Conservation (phyloP, 2,113 vertebrate species). For the Athene noctua region DNA sequence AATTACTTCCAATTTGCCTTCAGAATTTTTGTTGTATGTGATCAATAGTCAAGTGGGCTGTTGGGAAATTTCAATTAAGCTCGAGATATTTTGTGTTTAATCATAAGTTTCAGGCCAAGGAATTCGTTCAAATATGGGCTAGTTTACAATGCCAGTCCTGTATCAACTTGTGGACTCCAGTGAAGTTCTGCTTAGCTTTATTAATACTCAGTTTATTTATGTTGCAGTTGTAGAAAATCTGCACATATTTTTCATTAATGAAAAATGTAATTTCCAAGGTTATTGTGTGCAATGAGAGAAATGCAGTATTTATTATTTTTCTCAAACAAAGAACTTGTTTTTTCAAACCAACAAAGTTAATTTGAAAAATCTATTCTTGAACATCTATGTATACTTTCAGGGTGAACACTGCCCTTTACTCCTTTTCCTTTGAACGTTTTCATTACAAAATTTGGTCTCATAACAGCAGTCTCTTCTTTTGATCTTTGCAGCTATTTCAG, state of each 20-base stretch:
- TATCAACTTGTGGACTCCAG: neutral
- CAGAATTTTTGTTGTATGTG: neutral
- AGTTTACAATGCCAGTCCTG: neutral
- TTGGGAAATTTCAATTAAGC: neutral
- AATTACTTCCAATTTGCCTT: neutral
- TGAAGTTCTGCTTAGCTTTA: neutral
- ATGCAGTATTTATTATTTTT: neutral
- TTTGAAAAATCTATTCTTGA: neutral
- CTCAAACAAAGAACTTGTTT: neutral
- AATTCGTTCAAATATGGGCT: neutral
- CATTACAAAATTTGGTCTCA: constrained; percentile 3
- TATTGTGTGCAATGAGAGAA: neutral
- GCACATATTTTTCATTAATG: neutral
- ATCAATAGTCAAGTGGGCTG: accelerated
- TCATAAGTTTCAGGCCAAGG: neutral
- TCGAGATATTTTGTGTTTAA: neutral
- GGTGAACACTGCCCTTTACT: neutral
- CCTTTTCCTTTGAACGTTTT: neutral
- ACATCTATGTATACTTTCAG: neutral
- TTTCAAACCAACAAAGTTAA: neutral
- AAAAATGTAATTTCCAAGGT: neutral
- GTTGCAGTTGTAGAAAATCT: neutral
- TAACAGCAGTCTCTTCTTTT: constrained; percentile 34
- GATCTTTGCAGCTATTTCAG: constrained; percentile 73
- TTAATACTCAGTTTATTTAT: neutral